phyloP scores from a whole-genome alignment of 2,113 vertebrate genomes.

The Aldabrachelys gigantea region DNA sequence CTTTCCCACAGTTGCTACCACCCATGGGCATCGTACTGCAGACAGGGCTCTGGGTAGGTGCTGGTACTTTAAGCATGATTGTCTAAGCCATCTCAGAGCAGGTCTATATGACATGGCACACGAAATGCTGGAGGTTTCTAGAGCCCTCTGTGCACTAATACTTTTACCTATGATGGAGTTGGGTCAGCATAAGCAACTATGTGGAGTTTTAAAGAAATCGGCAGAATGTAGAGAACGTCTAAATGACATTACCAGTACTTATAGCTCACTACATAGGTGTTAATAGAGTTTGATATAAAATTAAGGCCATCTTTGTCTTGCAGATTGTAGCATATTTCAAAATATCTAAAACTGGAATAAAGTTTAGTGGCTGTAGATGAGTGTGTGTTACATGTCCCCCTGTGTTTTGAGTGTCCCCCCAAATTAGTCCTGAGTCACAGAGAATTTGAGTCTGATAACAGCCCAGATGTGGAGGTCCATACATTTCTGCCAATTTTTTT shows the following conservation, averaged over 20 bases:
- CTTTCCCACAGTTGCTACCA: not conserved
- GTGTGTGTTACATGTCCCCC: rapidly evolving
- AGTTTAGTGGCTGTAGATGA: not conserved
- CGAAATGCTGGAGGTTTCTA: not conserved
- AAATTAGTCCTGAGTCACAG: not conserved
- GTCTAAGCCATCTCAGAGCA: not conserved
- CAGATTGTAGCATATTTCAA: not conserved
- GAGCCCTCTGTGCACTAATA: not conserved
- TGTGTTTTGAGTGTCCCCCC: too few relatives aligned
- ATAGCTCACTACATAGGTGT: not conserved
- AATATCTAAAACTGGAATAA: not conserved
- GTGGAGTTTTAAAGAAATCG: not conserved
- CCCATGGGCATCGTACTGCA: not conserved
- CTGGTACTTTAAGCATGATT: not conserved
- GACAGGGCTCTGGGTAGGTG: not conserved
- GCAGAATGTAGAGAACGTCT: not conserved
- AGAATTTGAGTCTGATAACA: not conserved
- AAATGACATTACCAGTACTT: not conserved
- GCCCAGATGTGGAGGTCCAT: not conserved
- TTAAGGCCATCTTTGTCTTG: not conserved
- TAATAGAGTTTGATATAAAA: not conserved
- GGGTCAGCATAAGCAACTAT: not conserved
- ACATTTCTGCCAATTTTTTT: not conserved
- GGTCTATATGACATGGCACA: not conserved
- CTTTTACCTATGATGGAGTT: rapidly evolving